Percentiles rank a stretch among this genome's conserved stretches.
These are phyloP conservation scores for Protophormia terraenovae DNA, from an alignment of 2,888 invertebrate genomes.

Conservation along the genomic window DNA sequence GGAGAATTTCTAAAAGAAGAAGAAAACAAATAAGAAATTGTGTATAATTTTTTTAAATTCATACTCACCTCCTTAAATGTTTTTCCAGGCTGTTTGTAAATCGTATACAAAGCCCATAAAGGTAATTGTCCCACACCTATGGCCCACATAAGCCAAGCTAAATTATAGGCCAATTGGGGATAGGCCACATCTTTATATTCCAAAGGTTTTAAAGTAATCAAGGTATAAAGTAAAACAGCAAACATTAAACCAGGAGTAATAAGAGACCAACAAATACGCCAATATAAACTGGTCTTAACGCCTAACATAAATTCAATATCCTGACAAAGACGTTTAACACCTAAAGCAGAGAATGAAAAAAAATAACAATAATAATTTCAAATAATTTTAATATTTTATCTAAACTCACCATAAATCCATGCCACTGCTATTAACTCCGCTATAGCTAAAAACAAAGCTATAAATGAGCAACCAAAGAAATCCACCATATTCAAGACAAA, in stretches of 20 bases:
- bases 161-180: constrained; percentile 84
- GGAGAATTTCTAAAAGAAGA: constrained; percentile 77
- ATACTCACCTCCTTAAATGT: constrained; percentile 67
- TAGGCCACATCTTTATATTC: constrained; percentile 84
- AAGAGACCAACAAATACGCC: constrained; percentile 91
- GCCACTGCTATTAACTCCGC: constrained; percentile 86
- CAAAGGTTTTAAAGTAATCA: constrained; percentile 84
- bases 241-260: constrained; percentile 88
- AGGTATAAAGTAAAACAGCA: constrained; percentile 87
- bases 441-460: constrained; percentile 86
- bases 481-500: constrained; percentile 88
- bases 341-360: too few species aligned
- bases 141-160: constrained; percentile 82
- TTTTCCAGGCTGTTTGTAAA: constrained; percentile 76
- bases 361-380: too few species aligned
- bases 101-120: constrained; percentile 77
- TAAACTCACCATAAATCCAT: constrained; percentile 87
- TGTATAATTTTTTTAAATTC: neutral
- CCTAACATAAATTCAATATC: constrained; percentile 92
- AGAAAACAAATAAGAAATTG: neutral
- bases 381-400: neutral
- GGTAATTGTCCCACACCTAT: constrained; percentile 83
- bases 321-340: constrained; percentile 85
- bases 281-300: constrained; percentile 85
- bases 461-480: constrained; percentile 88